Percentiles rank a stretch among this genome's conserved stretches.
phyloP scores from a whole-genome alignment of 2,113 vertebrate genomes.

The Odontophorus gujanensis region DNA sequence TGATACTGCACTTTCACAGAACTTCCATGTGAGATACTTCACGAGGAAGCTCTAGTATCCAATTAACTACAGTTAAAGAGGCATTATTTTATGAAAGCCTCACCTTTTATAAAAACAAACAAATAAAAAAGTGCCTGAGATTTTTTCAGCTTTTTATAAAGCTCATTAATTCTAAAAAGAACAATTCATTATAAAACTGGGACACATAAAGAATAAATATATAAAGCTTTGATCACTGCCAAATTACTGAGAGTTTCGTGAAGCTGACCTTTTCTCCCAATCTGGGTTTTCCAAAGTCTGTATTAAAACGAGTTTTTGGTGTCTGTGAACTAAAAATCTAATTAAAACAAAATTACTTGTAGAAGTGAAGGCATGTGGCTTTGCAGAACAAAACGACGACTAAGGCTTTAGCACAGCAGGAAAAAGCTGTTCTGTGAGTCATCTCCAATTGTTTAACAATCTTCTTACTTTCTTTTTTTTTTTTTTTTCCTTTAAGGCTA shows the following conservation, averaged over 20 bases:
- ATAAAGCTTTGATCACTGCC: neutral
- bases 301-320: neutral
- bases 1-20: neutral
- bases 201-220: neutral
- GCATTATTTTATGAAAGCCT: neutral
- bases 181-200: neutral
- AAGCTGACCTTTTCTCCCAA: neutral
- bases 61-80: neutral
- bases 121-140: neutral
- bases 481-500: neutral
- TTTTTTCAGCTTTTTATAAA: neutral
- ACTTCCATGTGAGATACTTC: neutral
- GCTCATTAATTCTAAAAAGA: neutral
- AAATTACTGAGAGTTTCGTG: neutral
- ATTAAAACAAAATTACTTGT: conserved; percentile 3
- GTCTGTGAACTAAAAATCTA: conserved; percentile 11
- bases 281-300: neutral
- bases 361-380: neutral
- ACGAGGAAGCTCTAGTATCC: neutral
- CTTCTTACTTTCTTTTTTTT: neutral
- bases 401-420: neutral
- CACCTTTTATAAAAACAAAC: neutral
- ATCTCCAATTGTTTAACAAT: neutral
- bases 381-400: neutral
- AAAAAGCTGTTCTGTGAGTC: neutral